phyloP scores from a whole-genome alignment of 2,113 vertebrate genomes.

The Larimichthys polyactis region DNA sequence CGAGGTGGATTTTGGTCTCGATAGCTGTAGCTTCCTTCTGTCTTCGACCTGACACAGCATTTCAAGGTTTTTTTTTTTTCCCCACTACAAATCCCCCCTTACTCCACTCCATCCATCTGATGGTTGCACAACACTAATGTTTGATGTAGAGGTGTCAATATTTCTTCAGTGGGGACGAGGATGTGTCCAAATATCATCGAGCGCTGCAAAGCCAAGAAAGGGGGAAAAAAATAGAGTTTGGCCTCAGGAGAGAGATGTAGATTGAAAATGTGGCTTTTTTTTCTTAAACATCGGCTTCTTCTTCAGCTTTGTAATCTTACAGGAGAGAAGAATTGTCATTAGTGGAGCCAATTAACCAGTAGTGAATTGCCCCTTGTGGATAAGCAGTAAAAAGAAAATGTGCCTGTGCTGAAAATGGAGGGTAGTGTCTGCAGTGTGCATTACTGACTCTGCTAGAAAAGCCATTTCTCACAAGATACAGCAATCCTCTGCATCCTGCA shows the following conservation, averaged over 20 bases:
- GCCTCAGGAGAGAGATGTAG: neutral
- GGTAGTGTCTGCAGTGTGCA: neutral
- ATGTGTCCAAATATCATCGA: neutral
- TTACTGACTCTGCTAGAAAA: neutral
- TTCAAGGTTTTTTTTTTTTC: conserved; percentile 16
- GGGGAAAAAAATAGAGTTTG: neutral
- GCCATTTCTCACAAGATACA: neutral
- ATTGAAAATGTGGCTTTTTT: conserved; percentile 15
- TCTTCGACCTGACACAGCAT: conserved; percentile 7
- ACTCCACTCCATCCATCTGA: neutral
- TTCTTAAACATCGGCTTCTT: conserved; percentile 14
- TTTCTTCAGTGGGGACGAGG: neutral
- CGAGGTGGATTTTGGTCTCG: neutral
- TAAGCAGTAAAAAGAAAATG: conserved; percentile 41
- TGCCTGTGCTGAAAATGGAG: conserved; percentile 17
- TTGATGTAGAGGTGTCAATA: conserved; percentile 4
- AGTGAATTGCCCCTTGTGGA: conserved; percentile 24
- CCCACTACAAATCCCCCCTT: neutral
- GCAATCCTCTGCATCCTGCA: neutral
- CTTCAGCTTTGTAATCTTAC: conserved; percentile 21
- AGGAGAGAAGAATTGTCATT: conserved; percentile 24
- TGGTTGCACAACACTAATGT: neutral
- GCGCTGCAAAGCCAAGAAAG: too few species aligned
- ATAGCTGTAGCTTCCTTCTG: conserved; percentile 14
- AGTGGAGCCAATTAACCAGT: conserved; percentile 37